phyloP scores from a whole-genome alignment of 2,888 invertebrate species.

The Steinernema hermaphroditum region DNA sequence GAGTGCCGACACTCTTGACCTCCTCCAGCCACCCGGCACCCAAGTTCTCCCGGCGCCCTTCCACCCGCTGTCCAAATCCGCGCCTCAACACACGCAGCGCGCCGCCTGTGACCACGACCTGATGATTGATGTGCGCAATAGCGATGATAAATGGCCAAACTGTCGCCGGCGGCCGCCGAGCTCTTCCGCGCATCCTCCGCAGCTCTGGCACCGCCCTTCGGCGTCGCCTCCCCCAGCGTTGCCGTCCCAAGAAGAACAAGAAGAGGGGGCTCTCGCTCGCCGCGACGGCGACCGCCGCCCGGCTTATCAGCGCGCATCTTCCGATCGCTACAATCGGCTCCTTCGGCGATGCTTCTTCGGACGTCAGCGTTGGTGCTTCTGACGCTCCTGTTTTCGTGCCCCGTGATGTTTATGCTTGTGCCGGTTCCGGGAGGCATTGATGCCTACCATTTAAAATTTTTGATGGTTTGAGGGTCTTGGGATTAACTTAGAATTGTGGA shows the following conservation, averaged over 20 bases:
- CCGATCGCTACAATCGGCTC: slow-evolving; percentile 12
- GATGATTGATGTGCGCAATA: slow-evolving; percentile 26
- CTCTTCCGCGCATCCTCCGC: slow-evolving; percentile 25
- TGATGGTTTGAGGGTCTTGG: no score
- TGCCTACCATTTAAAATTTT: background rate
- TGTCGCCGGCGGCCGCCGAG: slow-evolving; percentile 10
- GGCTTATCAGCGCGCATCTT: slow-evolving; percentile 24
- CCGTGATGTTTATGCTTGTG: no score
- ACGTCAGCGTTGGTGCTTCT: background rate
- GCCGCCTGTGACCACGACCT: slow-evolving; percentile 28
- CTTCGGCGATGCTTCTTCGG: background rate
- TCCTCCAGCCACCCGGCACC: no score
- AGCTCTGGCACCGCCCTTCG: no score
- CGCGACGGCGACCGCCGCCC: background rate
- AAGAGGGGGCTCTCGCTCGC: background rate
- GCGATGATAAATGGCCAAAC: slow-evolving; percentile 28
- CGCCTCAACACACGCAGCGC: slow-evolving; percentile 5
- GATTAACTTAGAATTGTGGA: no score
- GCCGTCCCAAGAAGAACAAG: background rate
- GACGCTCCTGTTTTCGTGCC: background rate
- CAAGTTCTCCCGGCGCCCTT: no score
- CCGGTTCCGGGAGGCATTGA: no score
- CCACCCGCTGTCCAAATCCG: no score
- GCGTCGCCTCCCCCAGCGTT: background rate
- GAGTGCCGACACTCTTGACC: no score